These are phyloP conservation scores for Centrocercus urophasianus DNA, from an alignment of 2,113 vertebrate species.

Conservation along the genomic window DNA sequence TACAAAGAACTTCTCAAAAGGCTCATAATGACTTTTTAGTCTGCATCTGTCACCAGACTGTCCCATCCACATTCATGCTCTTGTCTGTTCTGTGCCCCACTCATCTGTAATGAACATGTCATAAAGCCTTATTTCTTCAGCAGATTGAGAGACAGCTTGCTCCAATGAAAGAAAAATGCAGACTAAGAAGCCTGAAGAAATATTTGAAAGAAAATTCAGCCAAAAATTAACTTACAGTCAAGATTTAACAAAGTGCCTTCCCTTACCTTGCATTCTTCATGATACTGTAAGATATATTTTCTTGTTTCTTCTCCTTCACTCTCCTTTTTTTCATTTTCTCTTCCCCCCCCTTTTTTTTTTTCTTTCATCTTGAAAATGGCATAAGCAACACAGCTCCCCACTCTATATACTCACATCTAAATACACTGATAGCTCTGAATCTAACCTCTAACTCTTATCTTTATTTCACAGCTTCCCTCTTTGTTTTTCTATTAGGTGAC, in stretches of 20 bases:
- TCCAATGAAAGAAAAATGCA: background rate
- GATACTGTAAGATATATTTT: accelerated
- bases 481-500: background rate
- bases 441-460: background rate
- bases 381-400: background rate
- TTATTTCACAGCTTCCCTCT: background rate
- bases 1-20: conserved; percentile 39
- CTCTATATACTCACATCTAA: background rate
- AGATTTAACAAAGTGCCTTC: background rate
- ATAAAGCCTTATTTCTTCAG: background rate
- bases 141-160: background rate
- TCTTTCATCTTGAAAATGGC: background rate
- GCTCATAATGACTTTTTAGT: background rate
- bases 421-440: background rate
- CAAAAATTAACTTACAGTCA: background rate
- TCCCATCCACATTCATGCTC: background rate
- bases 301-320: background rate
- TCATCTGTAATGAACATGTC: background rate
- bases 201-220: background rate
- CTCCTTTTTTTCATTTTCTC: background rate
- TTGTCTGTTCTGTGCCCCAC: background rate
- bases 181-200: background rate
- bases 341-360: background rate
- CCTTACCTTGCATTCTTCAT: background rate
- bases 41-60: background rate